Evolutionary conservation across 2,113 vertebrate genomes (phyloP), one percentile per base, ranked within the genome.

Genomic region (Sarotherodon lohbergeri): DNA sequence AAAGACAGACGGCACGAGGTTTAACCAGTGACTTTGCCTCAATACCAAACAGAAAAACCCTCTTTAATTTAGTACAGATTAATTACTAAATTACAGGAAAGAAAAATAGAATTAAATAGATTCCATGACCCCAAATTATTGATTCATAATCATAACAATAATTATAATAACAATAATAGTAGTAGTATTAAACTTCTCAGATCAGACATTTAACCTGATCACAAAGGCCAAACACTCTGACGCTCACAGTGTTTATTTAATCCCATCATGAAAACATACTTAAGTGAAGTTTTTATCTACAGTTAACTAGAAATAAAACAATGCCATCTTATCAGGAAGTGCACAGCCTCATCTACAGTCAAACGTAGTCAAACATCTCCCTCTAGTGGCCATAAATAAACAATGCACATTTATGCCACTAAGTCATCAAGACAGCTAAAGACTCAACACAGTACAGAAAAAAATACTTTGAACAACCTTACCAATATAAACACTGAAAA

Each of bases 1-100:
- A n/a, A 68, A 41, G 11, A 39, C 34, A 39, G 19, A 41, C 0
- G 0, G 0, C 34, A 41, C 0, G 0, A 41, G 0, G 10, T 68
- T 68, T 41, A 68, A 68, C 11, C 32, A 68, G 34, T 68, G 34
- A 0, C 63, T 68, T 68, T 68, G 34, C 0, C 63, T 41, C 34
- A 68, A 41, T 68, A 68, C 19, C 1, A 22, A 22, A 68, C 3
- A 41, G 63, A 68, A 41, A 41, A 41, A 1, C 0, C 14, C 29
- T 61, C 4, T 61, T 61, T 61, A 8, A 34, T 32, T 61, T 16
- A 32, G 1, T 61, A 10, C 8, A 61, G 27, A 61, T 16, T 29
- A 16, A 59, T 59, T 16, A 32, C 0, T 17, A 0, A 61, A 32
- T 61, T 32, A 61, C 29, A 17, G 57, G 24, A 16, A 57, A 29